phyloP scores from a whole-genome alignment of 2,113 vertebrate species.

The Cavia aperea region DNA sequence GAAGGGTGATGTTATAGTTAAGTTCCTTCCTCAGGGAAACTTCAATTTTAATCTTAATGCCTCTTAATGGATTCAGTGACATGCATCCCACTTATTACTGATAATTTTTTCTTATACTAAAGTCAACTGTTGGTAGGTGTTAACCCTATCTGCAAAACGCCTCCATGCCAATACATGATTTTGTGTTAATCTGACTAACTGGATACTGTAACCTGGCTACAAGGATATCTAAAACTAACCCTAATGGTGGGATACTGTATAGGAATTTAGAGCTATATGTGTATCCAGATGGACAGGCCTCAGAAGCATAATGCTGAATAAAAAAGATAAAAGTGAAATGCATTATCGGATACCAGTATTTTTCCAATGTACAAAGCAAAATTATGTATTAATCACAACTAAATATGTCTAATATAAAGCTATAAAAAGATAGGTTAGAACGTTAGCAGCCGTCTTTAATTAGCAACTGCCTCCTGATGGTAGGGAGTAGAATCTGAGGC shows the following conservation, averaged over 20 bases:
- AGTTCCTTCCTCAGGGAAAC: neutral
- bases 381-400: neutral
- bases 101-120: neutral
- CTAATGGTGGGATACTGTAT: neutral
- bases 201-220: neutral
- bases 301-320: neutral
- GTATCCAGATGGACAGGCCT: neutral
- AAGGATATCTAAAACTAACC: neutral
- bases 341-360: neutral
- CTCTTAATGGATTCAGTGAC: neutral
- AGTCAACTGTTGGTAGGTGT: neutral
- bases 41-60: neutral
- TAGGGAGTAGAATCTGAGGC: neutral
- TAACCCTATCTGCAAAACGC: neutral
- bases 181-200: neutral
- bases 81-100: neutral
- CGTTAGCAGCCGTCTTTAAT: neutral
- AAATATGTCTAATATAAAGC: neutral
- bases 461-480: neutral
- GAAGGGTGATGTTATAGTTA: neutral
- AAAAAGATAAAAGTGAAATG: neutral
- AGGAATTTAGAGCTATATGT: neutral
- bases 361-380: conserved; percentile 26
- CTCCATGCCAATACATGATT: neutral
- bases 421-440: neutral